Evolutionary conservation across 2,888 invertebrate species (phyloP).

Genomic region (Meloe dianella): DNA sequence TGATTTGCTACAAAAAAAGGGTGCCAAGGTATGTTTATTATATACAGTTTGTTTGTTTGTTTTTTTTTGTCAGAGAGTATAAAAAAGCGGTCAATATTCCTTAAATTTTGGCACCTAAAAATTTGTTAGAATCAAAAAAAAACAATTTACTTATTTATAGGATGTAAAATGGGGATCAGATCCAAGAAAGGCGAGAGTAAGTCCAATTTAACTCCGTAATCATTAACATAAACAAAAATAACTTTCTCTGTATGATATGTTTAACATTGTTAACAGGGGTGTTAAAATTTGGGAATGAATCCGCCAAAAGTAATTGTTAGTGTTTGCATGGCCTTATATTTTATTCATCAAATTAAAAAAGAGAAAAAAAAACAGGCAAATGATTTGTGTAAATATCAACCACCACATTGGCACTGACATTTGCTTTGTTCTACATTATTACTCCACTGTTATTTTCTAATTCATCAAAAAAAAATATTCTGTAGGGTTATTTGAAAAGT

Average conservation of each 20-base stretch:
- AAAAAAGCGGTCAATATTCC: background rate
- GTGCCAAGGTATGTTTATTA: slow-evolving; percentile 67
- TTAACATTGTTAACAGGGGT: background rate
- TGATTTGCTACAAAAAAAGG: slow-evolving; percentile 61
- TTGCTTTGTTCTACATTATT: slow-evolving; percentile 26
- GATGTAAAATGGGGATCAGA: background rate
- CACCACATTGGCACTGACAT: slow-evolving; percentile 23
- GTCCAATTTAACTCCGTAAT: background rate
- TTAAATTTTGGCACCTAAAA: background rate
- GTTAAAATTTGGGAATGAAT: background rate
- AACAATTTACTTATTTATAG: background rate
- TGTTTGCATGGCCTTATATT: background rate
- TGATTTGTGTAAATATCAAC: background rate
- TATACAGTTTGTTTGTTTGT: slow-evolving; percentile 40
- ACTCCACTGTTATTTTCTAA: no score
- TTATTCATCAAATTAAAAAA: background rate
- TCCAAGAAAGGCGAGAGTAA: background rate
- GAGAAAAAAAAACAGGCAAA: background rate
- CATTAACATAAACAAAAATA: background rate
- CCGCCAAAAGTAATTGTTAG: background rate
- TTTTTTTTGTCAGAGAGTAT: slow-evolving; percentile 19
- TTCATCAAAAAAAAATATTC: background rate
- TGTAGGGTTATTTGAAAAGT: slow-evolving; percentile 88
- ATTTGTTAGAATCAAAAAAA: background rate
- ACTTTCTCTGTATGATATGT: background rate